Base-by-base conservation (phyloP, 2,888 invertebrate genomes). In the Himalopsyche tibetana region DNA sequence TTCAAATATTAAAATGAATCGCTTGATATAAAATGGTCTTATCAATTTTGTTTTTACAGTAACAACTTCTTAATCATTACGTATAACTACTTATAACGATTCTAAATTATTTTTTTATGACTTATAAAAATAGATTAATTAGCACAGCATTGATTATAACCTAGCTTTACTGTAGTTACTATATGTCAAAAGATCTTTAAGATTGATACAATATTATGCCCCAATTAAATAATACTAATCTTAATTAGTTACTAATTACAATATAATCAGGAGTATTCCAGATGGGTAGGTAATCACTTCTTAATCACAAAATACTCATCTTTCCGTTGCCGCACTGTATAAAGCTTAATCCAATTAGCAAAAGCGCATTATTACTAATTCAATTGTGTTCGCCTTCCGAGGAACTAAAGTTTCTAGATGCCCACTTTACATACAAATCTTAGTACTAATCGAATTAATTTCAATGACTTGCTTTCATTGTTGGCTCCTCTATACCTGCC, bases 301-400 rank as follows among this genome's bases (percentile, higher is more conserved):
- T 63, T 28, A 63, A 63, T 63, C 28, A 28, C 51, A 63, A 63
- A 63, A 63, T 63, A 28, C 63, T 63, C 63, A 28, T 63, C 63
- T 63, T 28, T 63, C 63, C n/a, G 19, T 11, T 19, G 28, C 63
- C 63, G 63, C 63, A 63, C 63, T 63, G 63, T 6, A 63, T 80
- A n/a, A 80, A 69, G 74, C 74, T 8, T 85, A 86, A 86, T 86
- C 83, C 83, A 86, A 86, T 86, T 86, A 86, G 86, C 45, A 55
- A 38, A 38, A 38, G 86, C 86, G 83, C 83, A 86, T 86, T 83
- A 83, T 80, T 55, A 80, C 45, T 86, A 86, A 86, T 86, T 86
- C 83, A 86, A 86, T 86, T 86, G 86, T 86, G 55, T 56, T 38
- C 9, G 36, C 82, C 82, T 42, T 55, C 82, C 55, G 63, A 55